phyloP scores from a whole-genome alignment of 2,888 invertebrate genomes.

The Epirrhoe alternata region DNA sequence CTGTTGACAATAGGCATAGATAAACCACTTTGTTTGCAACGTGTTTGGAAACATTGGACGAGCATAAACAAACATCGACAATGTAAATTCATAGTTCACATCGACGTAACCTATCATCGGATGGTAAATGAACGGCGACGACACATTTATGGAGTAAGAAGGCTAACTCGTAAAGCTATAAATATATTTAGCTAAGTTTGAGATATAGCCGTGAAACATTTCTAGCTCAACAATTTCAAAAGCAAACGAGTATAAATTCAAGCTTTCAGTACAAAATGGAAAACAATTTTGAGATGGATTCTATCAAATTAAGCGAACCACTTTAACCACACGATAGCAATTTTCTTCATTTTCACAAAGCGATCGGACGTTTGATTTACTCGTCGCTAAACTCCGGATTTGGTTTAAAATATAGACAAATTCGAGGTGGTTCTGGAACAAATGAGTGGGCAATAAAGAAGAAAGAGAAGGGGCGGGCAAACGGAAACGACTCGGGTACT shows the following conservation, averaged over 20 bases:
- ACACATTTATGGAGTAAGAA: slow-evolving; percentile 12
- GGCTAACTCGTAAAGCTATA: slow-evolving; percentile 10
- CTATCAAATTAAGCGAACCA: slow-evolving; percentile 42
- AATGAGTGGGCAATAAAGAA: slow-evolving; percentile 66
- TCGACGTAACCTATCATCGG: neutral
- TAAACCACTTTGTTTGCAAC: slow-evolving; percentile 38
- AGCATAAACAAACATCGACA: neutral
- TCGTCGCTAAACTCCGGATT: slow-evolving; percentile 47
- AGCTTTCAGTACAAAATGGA: slow-evolving; percentile 38
- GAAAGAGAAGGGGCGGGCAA: slow-evolving; percentile 64
- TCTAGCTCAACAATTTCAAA: slow-evolving; percentile 24
- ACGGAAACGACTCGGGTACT: slow-evolving; percentile 79
- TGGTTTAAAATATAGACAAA: slow-evolving; percentile 55
- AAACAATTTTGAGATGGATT: slow-evolving; percentile 40
- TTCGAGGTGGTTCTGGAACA: slow-evolving; percentile 61
- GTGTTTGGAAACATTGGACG: slow-evolving; percentile 14
- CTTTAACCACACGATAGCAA: slow-evolving; percentile 41
- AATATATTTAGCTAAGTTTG: slow-evolving; percentile 29
- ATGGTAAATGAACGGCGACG: neutral
- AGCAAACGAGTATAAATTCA: slow-evolving; percentile 37
- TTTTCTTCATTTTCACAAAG: slow-evolving; percentile 37
- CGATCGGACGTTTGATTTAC: slow-evolving; percentile 46
- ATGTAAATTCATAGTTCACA: neutral
- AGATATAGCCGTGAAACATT: slow-evolving; percentile 33
- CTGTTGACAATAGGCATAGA: slow-evolving; percentile 61